A percentile compares a stretch with the other conserved stretches of the same genome.
These are phyloP conservation scores for Brachionus rubens DNA, from an alignment of 1,140 invertebrate species.

Conservation along the genomic window DNA sequence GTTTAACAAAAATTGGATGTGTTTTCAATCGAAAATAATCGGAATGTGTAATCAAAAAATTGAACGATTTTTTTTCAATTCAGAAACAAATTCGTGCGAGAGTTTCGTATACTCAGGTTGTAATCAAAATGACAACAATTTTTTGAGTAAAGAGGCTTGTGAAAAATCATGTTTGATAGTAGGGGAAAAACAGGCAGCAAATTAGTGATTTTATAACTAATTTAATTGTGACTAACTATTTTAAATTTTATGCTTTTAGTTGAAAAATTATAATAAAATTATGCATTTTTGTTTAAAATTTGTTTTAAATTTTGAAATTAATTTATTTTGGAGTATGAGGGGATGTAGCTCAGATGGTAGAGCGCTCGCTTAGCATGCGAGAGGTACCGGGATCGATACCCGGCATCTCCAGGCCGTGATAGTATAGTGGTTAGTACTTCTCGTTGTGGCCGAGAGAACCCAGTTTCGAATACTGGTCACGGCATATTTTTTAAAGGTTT, in stretches of 20 bases:
- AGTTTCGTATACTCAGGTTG: constrained; percentile 54
- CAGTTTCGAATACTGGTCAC: constrained; percentile 90
- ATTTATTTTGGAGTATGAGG: constrained; percentile 46
- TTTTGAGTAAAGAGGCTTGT: constrained; percentile 79
- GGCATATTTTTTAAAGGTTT: constrained; percentile 65
- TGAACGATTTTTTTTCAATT: constrained; percentile 53
- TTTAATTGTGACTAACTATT: no score
- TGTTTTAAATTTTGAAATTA: not conserved
- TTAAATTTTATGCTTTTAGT: no score
- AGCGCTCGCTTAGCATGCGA: constrained; percentile 46
- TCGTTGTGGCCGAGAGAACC: constrained; percentile 87
- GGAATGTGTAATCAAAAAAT: not conserved
- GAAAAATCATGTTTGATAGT: constrained; percentile 56
- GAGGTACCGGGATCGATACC: constrained; percentile 46
- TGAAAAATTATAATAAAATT: no score
- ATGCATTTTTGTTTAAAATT: not conserved
- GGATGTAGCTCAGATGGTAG: constrained; percentile 49
- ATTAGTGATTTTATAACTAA: no score
- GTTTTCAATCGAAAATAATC: not conserved
- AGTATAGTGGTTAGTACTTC: constrained; percentile 86
- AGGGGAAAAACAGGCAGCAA: no score
- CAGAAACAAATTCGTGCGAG: constrained; percentile 50
- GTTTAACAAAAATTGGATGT: not conserved
- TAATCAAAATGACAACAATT: constrained; percentile 61
- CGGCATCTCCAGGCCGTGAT: constrained; percentile 67